phyloP scores from a whole-genome alignment of 2,888 invertebrate genomes.

The Drymonia ruficornis region DNA sequence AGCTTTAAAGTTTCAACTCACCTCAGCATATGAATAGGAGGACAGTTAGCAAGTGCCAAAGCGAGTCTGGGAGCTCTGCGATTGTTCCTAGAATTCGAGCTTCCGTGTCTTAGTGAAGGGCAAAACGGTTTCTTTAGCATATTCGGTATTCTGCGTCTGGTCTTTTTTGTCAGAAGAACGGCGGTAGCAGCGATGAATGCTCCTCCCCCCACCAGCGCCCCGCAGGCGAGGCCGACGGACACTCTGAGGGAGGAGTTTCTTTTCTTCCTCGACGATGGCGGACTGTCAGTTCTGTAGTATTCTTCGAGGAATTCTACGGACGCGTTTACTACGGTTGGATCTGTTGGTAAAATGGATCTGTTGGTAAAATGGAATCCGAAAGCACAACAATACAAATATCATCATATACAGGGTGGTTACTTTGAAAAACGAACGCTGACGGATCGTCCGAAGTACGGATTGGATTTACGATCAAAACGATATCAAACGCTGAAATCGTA shows the following conservation, averaged over 20 bases:
- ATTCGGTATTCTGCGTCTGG: conserved; percentile 69
- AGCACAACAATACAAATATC: too few relatives aligned
- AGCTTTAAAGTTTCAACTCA: conserved; percentile 40
- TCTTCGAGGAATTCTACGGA: conserved; percentile 86
- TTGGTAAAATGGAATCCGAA: too few relatives aligned
- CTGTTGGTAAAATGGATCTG: conserved; percentile 57
- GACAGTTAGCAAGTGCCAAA: conserved; percentile 73
- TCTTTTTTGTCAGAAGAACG: conserved; percentile 85
- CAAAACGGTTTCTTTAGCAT: conserved; percentile 79
- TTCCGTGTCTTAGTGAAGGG: conserved; percentile 65
- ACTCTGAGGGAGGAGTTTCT: conserved; percentile 79
- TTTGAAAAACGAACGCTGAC: too few relatives aligned
- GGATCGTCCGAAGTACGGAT: too few relatives aligned
- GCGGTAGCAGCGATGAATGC: conserved; percentile 86
- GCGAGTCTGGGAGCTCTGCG: conserved; percentile 75
- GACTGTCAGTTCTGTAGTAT: conserved; percentile 82
- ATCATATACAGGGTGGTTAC: too few relatives aligned
- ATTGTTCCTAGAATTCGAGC: conserved; percentile 69
- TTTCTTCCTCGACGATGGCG: conserved; percentile 72
- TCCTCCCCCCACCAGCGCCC: conserved; percentile 80
- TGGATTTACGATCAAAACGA: too few relatives aligned
- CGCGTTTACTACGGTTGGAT: conserved; percentile 82
- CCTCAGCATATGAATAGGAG: conserved; percentile 78
- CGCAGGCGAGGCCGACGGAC: conserved; percentile 74
- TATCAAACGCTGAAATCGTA: too few relatives aligned